Conservation (phyloP, 64 coral and sea anemone species). For the Orbicella faveolata region DNA sequence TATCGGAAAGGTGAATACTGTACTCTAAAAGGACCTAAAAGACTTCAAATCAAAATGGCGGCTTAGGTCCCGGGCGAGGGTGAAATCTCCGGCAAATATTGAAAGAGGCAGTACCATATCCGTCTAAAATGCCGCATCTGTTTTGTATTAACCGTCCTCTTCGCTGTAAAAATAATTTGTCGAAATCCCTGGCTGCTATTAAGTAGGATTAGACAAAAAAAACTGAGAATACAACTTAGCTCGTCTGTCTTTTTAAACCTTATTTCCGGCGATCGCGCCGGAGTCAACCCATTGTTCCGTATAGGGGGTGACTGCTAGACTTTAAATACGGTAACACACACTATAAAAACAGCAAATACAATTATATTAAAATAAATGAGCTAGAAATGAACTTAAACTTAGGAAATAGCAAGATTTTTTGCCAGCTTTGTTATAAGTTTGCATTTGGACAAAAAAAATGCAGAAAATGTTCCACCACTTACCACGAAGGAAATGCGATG, state of each 20-base stretch:
- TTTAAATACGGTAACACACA: not conserved
- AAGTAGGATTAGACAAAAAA: not conserved
- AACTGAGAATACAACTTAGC: not conserved
- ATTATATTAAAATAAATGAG: too few species aligned
- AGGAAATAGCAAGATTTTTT: not conserved
- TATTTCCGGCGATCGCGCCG: not conserved
- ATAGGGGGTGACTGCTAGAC: not conserved
- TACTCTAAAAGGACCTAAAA: too few species aligned
- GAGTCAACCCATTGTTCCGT: not conserved
- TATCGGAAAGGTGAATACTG: not conserved
- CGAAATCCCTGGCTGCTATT: not conserved
- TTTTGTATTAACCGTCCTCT: not conserved
- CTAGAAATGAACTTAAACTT: too few species aligned
- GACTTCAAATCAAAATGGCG: not conserved
- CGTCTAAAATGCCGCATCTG: not conserved
- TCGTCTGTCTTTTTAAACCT: slow-evolving; percentile 1
- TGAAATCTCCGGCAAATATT: not conserved
- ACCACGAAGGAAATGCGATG: not conserved
- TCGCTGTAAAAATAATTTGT: slow-evolving; percentile 15
- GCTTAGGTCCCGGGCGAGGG: not conserved
- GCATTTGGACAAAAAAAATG: not conserved
- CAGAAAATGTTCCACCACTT: not conserved
- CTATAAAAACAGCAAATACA: too few species aligned
- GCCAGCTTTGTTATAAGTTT: not conserved
- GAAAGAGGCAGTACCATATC: not conserved